A percentile compares a stretch with the other conserved stretches of the same genome.
Evolutionary conservation across 1,140 invertebrate species (phyloP).

Genomic region (Ceratosolen solmsi): DNA sequence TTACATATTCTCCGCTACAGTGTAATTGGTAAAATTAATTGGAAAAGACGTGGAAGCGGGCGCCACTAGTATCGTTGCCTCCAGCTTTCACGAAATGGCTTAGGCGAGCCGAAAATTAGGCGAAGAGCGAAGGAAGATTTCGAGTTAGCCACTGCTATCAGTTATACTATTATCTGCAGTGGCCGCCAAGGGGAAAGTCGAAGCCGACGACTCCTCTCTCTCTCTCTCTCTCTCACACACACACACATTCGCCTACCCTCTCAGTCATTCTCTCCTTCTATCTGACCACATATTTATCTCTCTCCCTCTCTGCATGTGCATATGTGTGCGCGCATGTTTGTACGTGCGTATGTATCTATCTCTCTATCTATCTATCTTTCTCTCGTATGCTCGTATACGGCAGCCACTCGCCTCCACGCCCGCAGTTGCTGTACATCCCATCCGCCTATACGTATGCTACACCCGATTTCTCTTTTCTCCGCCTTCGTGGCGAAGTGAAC

Average conservation of each 20-base stretch:
- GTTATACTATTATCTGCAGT: constrained; percentile 71
- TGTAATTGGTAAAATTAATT: constrained; percentile 50
- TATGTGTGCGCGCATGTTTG: background rate
- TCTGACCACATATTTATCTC: background rate
- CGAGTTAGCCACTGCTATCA: constrained; percentile 70
- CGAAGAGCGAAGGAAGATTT: constrained; percentile 61
- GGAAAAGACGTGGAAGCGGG: constrained; percentile 41
- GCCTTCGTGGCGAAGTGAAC: background rate
- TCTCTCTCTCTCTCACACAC: background rate
- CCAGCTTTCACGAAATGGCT: constrained; percentile 53
- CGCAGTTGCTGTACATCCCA: background rate
- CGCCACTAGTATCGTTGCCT: background rate
- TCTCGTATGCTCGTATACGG: background rate
- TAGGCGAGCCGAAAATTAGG: constrained; percentile 72
- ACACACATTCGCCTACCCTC: background rate
- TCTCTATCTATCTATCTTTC: background rate
- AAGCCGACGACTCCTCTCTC: background rate
- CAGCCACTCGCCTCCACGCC: background rate
- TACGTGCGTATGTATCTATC: too few species aligned
- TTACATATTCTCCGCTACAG: background rate
- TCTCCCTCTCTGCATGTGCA: background rate
- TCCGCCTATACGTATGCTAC: constrained; percentile 27
- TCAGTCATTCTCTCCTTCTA: background rate
- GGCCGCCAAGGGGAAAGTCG: constrained; percentile 61
- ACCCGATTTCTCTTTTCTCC: constrained; percentile 47